Evolutionary conservation across 2,113 vertebrate genomes (phyloP).

Genomic region (Cyphomyrus plagiostoma): DNA sequence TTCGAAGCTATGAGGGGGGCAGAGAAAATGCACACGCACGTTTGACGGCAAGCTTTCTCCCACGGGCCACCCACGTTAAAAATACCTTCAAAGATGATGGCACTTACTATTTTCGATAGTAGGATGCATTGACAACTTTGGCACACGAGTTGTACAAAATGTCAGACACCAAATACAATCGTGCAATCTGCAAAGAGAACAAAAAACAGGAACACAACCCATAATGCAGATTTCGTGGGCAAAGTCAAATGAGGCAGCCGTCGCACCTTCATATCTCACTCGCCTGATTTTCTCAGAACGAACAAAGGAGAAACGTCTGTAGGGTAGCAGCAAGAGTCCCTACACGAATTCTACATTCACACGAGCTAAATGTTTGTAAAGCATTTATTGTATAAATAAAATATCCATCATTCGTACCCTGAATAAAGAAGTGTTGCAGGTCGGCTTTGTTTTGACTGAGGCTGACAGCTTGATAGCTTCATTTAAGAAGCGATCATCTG

Average conservation of each 20-base stretch:
- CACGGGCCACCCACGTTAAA: background rate
- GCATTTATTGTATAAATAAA: background rate
- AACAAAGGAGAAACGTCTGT: background rate
- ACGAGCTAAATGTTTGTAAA: background rate
- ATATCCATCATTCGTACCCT: background rate
- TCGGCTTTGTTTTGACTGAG: background rate
- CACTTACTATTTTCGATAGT: conserved; percentile 72
- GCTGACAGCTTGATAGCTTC: background rate
- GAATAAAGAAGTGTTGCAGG: background rate
- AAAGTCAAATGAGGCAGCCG: background rate
- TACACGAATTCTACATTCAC: background rate
- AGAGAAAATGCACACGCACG: background rate
- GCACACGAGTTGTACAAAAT: conserved; percentile 70
- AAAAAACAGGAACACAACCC: background rate
- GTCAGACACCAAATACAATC: conserved; percentile 68
- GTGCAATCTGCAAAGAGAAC: conserved; percentile 54
- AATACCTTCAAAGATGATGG: background rate
- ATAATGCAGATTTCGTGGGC: background rate
- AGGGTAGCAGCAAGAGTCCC: background rate
- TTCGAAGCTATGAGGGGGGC: conserved; percentile 59
- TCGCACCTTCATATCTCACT: background rate
- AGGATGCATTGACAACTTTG: conserved; percentile 68
- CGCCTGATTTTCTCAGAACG: background rate
- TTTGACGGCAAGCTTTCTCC: background rate
- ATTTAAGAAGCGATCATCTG: background rate